These are phyloP conservation scores for Hyles euphorbiae DNA, from an alignment of 1,140 invertebrate species.

Conservation along the genomic window DNA sequence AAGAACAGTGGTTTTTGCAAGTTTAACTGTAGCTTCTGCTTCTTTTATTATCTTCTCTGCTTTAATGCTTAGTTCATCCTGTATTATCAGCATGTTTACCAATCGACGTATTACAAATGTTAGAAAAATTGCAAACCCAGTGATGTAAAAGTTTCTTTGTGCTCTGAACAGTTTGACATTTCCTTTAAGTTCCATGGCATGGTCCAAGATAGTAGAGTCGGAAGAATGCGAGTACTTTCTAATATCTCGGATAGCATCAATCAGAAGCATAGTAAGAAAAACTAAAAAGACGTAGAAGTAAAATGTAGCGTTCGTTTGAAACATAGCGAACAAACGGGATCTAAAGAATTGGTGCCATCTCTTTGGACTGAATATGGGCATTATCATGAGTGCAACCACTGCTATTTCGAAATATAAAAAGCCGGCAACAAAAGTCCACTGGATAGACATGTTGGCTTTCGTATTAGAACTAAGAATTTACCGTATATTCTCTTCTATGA, in stretches of 20 bases:
- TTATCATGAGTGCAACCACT: slow-evolving; percentile 55
- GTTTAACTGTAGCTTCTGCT: slow-evolving; percentile 50
- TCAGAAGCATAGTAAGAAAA: slow-evolving; percentile 52
- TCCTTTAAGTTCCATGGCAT: slow-evolving; percentile 58
- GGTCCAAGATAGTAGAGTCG: slow-evolving; percentile 31
- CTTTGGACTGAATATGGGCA: slow-evolving; percentile 62
- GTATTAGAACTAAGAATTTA: slow-evolving; percentile 12
- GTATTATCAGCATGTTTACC: slow-evolving; percentile 61
- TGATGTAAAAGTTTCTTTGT: slow-evolving; percentile 71
- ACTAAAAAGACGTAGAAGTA: slow-evolving; percentile 61
- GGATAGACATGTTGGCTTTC: slow-evolving; percentile 52
- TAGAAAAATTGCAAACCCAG: slow-evolving; percentile 66
- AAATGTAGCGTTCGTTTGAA: slow-evolving; percentile 43
- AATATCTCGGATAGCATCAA: slow-evolving; percentile 67
- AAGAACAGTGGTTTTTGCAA: slow-evolving; percentile 46
- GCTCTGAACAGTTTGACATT: slow-evolving; percentile 62
- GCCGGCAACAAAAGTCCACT: slow-evolving; percentile 65
- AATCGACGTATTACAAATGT: slow-evolving; percentile 63
- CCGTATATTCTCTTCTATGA: too few relatives aligned
- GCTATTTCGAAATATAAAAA: slow-evolving; percentile 63
- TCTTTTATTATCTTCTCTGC: slow-evolving; percentile 60
- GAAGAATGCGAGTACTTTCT: slow-evolving; percentile 52
- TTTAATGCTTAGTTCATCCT: slow-evolving; percentile 57
- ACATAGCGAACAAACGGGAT: slow-evolving; percentile 48
- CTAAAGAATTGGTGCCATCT: slow-evolving; percentile 60